Evolutionary conservation across 2,113 vertebrate species (phyloP), one percentile per base, ranked within the genome.

Genomic region (Prionailurus viverrinus): DNA sequence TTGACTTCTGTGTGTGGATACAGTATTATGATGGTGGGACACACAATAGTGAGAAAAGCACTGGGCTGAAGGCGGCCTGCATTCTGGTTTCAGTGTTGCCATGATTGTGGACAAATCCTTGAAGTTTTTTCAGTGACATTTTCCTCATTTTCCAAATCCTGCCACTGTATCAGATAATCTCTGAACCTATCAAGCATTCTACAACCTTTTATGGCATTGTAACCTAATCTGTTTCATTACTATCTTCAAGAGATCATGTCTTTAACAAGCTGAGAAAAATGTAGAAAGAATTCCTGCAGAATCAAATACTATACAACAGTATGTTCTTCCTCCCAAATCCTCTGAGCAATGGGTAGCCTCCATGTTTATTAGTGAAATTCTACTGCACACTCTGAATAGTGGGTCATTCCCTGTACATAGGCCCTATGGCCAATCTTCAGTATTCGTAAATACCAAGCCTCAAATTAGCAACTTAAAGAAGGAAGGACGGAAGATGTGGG

Each of bases 41-140:
- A 66, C 12, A 53, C 6, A 85, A n/a, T 4, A 31, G 9, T 93
- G 63, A 29, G 14, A 81, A 41, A 58, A 79, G 27, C 19, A 58
- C 31, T 74, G 88, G 29, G 27, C 65, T 76, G 29, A 90, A 48
- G 63, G 80, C 79, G 25, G 13, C 6, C 41, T 86, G 16, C 10
- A 19, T 93, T 93, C 55, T 96, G 36, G 13, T 58, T 48, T 92
- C 45, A 73, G 4, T n/a, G 23, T 33, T 73, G 23, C 33, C 29
- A 31, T 91, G 36, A 91, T 69, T 91, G 97, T 53, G 79, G 18
- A 45, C 7, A 91, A 90, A 15, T 78, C 13, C 41, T 14, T 95
- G 39, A 58, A 94, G 93, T 87, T 48, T 68, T 86, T 80, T 53
- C 2, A 93, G 29, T 7, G 21, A 19, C 12, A 51, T 86, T 66